Evolutionary conservation across 2,113 vertebrate genomes (phyloP).

Genomic region (Neopipo cinnamomea): DNA sequence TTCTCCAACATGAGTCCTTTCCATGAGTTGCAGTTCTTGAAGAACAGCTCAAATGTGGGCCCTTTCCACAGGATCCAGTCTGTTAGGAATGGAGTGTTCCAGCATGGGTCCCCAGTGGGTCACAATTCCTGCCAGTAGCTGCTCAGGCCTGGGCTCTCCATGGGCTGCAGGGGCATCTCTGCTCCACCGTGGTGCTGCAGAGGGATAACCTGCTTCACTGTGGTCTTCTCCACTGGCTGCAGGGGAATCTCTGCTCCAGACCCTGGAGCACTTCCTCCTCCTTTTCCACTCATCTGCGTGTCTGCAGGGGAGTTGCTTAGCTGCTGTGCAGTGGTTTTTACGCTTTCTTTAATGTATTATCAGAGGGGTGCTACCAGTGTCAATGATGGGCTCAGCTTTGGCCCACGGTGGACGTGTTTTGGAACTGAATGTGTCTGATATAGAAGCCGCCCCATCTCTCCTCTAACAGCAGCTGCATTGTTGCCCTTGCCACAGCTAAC

Average conservation of each 20-base stretch:
- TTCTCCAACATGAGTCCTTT: neutral
- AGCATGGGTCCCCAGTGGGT: rapidly evolving
- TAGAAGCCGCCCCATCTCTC: neutral
- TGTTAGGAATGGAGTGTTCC: neutral
- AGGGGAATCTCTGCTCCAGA: neutral
- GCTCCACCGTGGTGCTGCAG: neutral
- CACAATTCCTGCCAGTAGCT: neutral
- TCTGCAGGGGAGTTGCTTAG: neutral
- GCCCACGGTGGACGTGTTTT: neutral
- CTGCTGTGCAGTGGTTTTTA: neutral
- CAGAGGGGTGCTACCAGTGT: neutral
- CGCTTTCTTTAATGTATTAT: neutral
- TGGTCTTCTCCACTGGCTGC: neutral
- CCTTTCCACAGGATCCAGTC: neutral
- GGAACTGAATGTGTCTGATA: neutral
- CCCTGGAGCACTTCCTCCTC: neutral
- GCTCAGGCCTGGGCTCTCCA: neutral
- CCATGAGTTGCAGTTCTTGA: neutral
- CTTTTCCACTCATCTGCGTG: neutral
- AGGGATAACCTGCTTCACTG: neutral
- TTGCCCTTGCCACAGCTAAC: neutral
- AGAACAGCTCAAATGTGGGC: neutral
- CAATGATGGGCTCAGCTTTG: neutral
- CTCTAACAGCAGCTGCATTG: neutral
- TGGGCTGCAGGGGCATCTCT: neutral